These are phyloP conservation scores for Autographa gamma DNA, from an alignment of 2,888 invertebrate species.

Conservation along the genomic window DNA sequence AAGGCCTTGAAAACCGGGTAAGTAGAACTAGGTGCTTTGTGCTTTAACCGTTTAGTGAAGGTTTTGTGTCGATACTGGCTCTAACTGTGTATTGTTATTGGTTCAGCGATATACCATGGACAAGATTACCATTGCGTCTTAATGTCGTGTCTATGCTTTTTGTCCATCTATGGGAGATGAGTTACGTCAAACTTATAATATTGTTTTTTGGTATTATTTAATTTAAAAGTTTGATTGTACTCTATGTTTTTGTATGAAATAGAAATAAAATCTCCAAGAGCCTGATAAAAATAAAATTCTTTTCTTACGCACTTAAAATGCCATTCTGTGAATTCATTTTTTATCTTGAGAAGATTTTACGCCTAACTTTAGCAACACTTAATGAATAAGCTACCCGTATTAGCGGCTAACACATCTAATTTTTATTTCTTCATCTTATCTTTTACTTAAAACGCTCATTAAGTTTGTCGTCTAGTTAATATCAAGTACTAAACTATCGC, in stretches of 20 bases:
- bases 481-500: constrained; percentile 25
- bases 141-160: neutral
- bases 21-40: neutral
- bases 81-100: neutral
- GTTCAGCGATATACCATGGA: neutral
- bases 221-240: no score
- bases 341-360: neutral
- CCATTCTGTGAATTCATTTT: neutral
- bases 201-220: no score
- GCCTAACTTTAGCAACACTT: neutral
- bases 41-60: neutral
- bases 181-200: no score
- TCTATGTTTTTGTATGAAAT: no score
- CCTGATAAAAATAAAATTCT: no score
- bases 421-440: constrained; percentile 43
- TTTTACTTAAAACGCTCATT: constrained; percentile 33
- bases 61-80: neutral
- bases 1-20: neutral
- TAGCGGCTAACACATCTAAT: constrained; percentile 18
- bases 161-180: neutral
- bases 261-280: no score
- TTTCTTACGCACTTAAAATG: no score
- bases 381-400: neutral
- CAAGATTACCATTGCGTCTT: neutral
- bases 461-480: constrained; percentile 21